These are phyloP conservation scores for Nesidiocoris tenuis DNA, from an alignment of 2,888 invertebrate genomes.

Conservation along the genomic window DNA sequence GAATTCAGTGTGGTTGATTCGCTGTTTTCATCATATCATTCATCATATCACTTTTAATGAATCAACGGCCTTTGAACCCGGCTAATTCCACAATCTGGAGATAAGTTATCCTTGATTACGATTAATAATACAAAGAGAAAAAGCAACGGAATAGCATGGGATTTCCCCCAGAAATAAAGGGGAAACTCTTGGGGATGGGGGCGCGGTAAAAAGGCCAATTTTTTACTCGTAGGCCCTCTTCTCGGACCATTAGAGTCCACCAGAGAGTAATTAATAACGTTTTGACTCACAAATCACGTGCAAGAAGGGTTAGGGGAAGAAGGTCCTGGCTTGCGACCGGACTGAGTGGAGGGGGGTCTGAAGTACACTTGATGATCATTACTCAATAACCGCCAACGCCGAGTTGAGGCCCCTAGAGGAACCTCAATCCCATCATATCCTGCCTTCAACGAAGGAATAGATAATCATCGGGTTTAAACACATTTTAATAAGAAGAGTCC, in stretches of 20 bases:
- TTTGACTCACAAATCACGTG: slow-evolving; percentile 43
- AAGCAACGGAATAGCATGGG: too few relatives aligned
- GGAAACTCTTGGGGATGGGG: not conserved
- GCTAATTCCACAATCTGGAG: too few relatives aligned
- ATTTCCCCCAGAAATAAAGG: too few relatives aligned
- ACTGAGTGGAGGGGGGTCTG: not conserved
- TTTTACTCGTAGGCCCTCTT: not conserved
- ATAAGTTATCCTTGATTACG: too few relatives aligned
- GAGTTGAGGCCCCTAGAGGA: not conserved
- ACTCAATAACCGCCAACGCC: slow-evolving; percentile 40
- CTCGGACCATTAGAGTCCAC: slow-evolving; percentile 1
- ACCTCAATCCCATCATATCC: slow-evolving; percentile 1
- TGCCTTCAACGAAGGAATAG: not conserved
- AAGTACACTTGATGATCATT: slow-evolving; percentile 31
- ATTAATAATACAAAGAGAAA: too few relatives aligned
- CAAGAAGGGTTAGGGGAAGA: not conserved
- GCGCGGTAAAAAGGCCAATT: not conserved
- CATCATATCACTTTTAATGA: too few relatives aligned
- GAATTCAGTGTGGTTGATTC: too few relatives aligned
- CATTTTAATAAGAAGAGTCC: slow-evolving; percentile 36
- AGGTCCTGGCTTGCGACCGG: not conserved
- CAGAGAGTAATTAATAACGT: slow-evolving; percentile 36
- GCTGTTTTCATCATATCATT: too few relatives aligned
- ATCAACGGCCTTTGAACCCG: too few relatives aligned
- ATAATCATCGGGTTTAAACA: slow-evolving; percentile 40